Evolutionary conservation across 2,113 vertebrate species (phyloP).

Genomic region (Dicrurus megarhynchus): DNA sequence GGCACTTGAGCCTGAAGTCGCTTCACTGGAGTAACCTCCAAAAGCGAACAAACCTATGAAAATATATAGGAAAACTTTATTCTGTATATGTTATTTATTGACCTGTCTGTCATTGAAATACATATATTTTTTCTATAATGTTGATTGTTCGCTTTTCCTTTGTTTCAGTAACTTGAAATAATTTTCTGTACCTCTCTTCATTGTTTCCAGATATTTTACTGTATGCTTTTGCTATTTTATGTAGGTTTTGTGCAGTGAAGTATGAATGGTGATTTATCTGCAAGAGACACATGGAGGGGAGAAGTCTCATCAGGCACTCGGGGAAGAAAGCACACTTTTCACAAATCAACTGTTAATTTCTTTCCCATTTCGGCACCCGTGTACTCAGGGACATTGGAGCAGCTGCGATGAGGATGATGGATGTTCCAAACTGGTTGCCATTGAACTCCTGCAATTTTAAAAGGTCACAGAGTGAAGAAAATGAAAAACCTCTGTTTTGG

Average conservation of each 20-base stretch:
- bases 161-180: not conserved
- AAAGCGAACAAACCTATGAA: not conserved
- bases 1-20: not conserved
- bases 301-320: not conserved
- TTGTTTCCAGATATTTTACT: constrained; percentile 19
- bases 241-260: not conserved
- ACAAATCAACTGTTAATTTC: constrained; percentile 50
- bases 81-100: not conserved
- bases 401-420: constrained; percentile 47
- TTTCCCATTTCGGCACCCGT: constrained; percentile 52
- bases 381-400: constrained; percentile 9
- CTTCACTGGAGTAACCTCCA: not conserved
- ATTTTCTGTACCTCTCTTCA: not conserved
- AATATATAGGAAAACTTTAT: not conserved
- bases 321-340: not conserved
- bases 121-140: not conserved
- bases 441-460: constrained; percentile 16
- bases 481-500: constrained; percentile 5
- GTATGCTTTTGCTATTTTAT: not conserved
- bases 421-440: constrained; percentile 1
- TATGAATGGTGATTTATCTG: constrained; percentile 12
- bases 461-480: not conserved
- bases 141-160: not conserved
- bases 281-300: not conserved
- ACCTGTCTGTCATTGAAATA: not conserved